Base-by-base conservation (phyloP, 35 echinoderm and acorn worm genomes). In the Patiria miniata region DNA sequence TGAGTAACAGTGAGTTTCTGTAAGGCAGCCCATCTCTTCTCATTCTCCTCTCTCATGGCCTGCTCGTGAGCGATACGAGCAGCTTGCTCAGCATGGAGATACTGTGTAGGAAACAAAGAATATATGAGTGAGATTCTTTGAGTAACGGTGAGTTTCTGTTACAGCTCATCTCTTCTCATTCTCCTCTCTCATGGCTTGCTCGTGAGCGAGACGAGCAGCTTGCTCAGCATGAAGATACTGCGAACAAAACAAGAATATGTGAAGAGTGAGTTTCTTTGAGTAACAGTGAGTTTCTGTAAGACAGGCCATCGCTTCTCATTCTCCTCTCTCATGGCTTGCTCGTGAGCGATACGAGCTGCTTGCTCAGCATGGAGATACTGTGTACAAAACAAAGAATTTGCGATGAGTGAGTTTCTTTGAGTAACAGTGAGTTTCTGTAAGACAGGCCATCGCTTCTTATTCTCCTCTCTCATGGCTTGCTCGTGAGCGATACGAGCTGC, bases 1-100 rank as follows among this genome's bases (percentile, higher is more conserved):
- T n/a, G n/a, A n/a, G n/a, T n/a, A n/a, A n/a, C n/a, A n/a, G 96
- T 99, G 12, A 95, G 92, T 92, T 94, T 99, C 51, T 99, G 96
- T 22, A 99, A 39, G 7, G 96, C 96, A 36, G 81, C 86, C 96
- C 96, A 99, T 81, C 93, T 85, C 37, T 99, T 94, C 84, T 99
- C 96, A 85, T 99, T 99, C 65, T 99, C 93, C 78, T 95, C 96
- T 33, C 96, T 85, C 92, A 98, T 94, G 23, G 92, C 92, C 36
- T 98, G 96, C 83, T 98, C 96, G 73, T 98, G 92, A 47, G 96
- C 89, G 19, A 98, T 94, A 77, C 96, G 79, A 32, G 96, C 96
- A 32, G 96, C 92, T 50, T 98, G 96, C 81, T 98, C 96, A 18
- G 92, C 96, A 92, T 98, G 92, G 18, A 98, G 68, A 52, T 98